Evolutionary conservation across 2,797 vertebrate species (phyloP).

Genomic region (Manis javanica): DNA sequence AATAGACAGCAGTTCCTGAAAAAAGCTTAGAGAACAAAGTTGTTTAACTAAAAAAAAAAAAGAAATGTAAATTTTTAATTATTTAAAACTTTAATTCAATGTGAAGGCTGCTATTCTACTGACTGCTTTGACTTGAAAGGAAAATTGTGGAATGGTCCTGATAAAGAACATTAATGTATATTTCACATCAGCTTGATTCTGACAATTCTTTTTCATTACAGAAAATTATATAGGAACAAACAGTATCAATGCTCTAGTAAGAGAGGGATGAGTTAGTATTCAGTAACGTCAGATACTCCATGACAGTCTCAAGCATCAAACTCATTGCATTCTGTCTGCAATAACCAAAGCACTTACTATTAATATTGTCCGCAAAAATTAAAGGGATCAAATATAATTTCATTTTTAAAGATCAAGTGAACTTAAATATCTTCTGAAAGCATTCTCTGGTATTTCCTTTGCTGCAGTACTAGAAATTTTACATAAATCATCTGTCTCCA

Average conservation of each 20-base stretch:
- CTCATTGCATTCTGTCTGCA: background rate
- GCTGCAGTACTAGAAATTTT: background rate
- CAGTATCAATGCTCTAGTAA: background rate
- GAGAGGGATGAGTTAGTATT: background rate
- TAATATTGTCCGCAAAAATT: background rate
- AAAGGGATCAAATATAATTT: constrained; percentile 31
- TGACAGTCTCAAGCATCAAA: background rate
- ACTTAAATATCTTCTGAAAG: background rate
- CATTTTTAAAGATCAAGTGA: background rate
- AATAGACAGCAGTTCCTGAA: background rate
- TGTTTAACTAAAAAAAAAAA: background rate
- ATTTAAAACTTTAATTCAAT: background rate
- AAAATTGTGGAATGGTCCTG: background rate
- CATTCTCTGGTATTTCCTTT: background rate
- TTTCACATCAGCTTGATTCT: background rate
- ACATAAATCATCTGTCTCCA: background rate
- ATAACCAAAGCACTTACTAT: background rate
- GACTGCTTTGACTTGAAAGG: background rate
- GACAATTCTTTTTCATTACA: background rate
- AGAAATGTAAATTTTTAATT: background rate
- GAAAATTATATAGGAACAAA: background rate
- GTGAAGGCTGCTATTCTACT: background rate
- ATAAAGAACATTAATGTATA: background rate
- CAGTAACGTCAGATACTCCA: background rate
- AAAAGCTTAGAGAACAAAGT: background rate